These are phyloP conservation scores for Xestia rhomboidea DNA, from an alignment of 2,888 invertebrate species.

Conservation along the genomic window DNA sequence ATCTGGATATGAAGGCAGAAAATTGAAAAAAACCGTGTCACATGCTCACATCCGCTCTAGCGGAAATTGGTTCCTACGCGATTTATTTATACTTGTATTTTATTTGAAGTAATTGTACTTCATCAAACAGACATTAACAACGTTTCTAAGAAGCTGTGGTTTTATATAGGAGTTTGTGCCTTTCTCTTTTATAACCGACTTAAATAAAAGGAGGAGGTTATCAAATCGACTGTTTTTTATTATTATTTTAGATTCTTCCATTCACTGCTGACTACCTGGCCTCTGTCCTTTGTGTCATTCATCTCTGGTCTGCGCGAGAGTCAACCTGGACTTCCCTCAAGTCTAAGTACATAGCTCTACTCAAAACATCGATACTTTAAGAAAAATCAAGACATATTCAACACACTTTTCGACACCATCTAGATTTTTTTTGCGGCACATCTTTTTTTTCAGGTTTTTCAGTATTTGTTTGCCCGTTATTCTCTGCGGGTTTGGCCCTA, in stretches of 20 bases:
- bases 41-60: constrained; percentile 14
- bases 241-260: too few relatives aligned
- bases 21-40: constrained; percentile 24
- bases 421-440: too few relatives aligned
- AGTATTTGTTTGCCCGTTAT: too few relatives aligned
- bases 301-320: neutral
- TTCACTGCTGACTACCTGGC: neutral
- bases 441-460: too few relatives aligned
- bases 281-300: neutral
- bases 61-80: constrained; percentile 39
- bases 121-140: constrained; percentile 10
- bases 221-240: too few relatives aligned
- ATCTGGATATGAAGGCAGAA: constrained; percentile 31
- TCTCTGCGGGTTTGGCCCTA: too few relatives aligned
- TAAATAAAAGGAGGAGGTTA: too few relatives aligned
- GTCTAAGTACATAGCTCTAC: neutral
- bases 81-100: constrained; percentile 8
- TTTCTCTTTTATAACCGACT: too few relatives aligned
- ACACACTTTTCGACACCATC: neutral
- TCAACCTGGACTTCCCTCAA: too few relatives aligned
- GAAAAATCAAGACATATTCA: neutral
- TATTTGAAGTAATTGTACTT: neutral
- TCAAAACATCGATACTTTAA: neutral
- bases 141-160: neutral
- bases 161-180: neutral